These are phyloP conservation scores for Melieria crassipennis DNA, from an alignment of 2,888 invertebrate species.

Conservation along the genomic window DNA sequence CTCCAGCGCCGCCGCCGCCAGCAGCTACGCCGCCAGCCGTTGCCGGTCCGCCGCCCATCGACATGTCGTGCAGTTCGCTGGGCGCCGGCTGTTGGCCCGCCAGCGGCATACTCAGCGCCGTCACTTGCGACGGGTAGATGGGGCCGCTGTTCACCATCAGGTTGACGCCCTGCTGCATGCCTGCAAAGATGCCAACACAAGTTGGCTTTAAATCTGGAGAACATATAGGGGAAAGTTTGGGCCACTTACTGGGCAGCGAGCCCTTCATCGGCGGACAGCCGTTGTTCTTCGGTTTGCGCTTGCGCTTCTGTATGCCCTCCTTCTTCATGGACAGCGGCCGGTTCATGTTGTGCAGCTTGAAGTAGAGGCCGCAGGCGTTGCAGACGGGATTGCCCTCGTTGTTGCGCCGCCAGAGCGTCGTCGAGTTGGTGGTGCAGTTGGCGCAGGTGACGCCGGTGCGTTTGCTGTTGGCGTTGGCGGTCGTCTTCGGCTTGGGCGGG, in stretches of 20 bases:
- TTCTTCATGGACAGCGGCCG: slow-evolving; percentile 98
- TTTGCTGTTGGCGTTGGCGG: slow-evolving; percentile 58
- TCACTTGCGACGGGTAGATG: slow-evolving; percentile 63
- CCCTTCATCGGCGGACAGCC: slow-evolving; percentile 53
- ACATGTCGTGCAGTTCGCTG: slow-evolving; percentile 61
- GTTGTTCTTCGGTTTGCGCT: slow-evolving; percentile 83
- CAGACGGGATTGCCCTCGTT: slow-evolving; percentile 88
- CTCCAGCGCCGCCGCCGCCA: background rate
- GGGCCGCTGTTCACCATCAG: slow-evolving; percentile 51
- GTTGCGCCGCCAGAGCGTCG: slow-evolving; percentile 87
- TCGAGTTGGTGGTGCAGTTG: slow-evolving; percentile 74
- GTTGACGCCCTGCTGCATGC: slow-evolving; percentile 53
- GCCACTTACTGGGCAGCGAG: slow-evolving; percentile 57
- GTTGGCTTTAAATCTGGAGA: background rate
- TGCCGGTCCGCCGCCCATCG: slow-evolving; percentile 33
- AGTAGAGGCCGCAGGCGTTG: slow-evolving; percentile 77
- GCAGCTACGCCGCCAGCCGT: slow-evolving; percentile 4
- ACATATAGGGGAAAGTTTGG: too few species aligned
- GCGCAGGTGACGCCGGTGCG: slow-evolving; percentile 68
- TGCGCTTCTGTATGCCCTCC: slow-evolving; percentile 97
- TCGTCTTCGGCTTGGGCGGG: slow-evolving; percentile 58
- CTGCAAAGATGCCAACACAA: slow-evolving; percentile 36
- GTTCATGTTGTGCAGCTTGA: slow-evolving; percentile 70
- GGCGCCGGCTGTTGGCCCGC: slow-evolving; percentile 37
- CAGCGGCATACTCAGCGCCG: slow-evolving; percentile 45